Conservation (phyloP, 2,797 vertebrate species). For the Onychomys leucogaster region DNA sequence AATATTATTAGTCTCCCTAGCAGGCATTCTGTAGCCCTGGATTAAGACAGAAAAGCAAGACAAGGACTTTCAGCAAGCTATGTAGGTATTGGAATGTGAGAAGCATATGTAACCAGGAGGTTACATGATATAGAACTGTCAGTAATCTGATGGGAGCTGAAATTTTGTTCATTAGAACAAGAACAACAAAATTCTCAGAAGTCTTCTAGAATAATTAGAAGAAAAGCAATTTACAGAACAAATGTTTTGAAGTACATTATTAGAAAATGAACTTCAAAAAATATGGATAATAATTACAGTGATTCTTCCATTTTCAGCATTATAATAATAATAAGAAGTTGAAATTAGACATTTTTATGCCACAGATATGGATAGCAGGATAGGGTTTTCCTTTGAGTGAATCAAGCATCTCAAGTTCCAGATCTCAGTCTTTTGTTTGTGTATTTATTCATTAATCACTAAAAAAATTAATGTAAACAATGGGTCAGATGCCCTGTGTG, state of each 20-base stretch:
- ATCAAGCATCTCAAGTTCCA: slow-evolving; percentile 24
- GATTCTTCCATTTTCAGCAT: slow-evolving; percentile 31
- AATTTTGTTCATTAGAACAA: not conserved
- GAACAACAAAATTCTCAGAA: not conserved
- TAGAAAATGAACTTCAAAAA: slow-evolving; percentile 32
- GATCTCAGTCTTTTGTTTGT: slow-evolving; percentile 9
- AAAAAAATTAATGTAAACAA: slow-evolving; percentile 58
- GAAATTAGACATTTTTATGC: slow-evolving; percentile 42
- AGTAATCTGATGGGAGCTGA: not conserved
- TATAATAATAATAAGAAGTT: slow-evolving; percentile 22
- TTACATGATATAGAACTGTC: not conserved
- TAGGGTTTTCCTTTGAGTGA: slow-evolving; percentile 33
- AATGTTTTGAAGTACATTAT: not conserved
- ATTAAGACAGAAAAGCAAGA: not conserved
- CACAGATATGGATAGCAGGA: not conserved
- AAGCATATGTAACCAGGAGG: not conserved
- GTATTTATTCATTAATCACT: slow-evolving; percentile 42
- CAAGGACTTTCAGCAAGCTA: not conserved
- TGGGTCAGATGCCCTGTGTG: not conserved
- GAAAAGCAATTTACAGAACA: slow-evolving; percentile 18
- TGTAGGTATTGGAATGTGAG: not conserved
- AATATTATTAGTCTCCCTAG: not conserved
- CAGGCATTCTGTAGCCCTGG: not conserved
- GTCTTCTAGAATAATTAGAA: slow-evolving; percentile 13
- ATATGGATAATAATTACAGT: not conserved